Percentiles rank a stretch among this genome's conserved stretches.
Evolutionary conservation across 1,140 invertebrate genomes (phyloP).

Genomic region (Tetragonula clypearis): DNA sequence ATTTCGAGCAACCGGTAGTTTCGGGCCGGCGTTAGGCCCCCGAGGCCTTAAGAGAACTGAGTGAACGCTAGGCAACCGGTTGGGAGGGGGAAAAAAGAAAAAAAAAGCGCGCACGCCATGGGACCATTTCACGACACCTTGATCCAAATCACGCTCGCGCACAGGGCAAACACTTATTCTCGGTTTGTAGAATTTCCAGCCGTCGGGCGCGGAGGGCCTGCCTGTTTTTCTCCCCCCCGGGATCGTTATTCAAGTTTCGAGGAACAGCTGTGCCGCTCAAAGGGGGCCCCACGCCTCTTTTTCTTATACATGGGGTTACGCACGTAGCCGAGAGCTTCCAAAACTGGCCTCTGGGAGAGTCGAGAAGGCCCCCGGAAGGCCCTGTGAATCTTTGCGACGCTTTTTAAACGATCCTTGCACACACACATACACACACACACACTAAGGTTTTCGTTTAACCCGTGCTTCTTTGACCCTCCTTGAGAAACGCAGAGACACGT

Average conservation of each 20-base stretch:
- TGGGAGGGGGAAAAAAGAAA: too few species aligned
- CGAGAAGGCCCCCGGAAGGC: conserved; percentile 7
- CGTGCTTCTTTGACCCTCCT: neutral
- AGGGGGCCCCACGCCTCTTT: conserved; percentile 59
- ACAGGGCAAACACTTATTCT: conserved; percentile 34
- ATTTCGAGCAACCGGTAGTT: neutral
- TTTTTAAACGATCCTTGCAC: conserved; percentile 38
- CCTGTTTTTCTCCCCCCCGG: conserved; percentile 27
- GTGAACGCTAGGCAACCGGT: neutral
- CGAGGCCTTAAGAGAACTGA: neutral
- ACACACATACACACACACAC: too few species aligned
- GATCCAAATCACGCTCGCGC: conserved; percentile 31
- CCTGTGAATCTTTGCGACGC: conserved; percentile 35
- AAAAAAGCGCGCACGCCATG: neutral
- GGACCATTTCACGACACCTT: neutral
- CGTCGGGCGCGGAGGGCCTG: conserved; percentile 5
- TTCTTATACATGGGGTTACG: conserved; percentile 50
- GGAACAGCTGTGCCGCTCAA: conserved; percentile 63
- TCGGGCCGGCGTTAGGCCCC: too few species aligned
- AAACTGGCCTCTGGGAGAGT: conserved; percentile 43
- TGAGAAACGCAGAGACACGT: neutral
- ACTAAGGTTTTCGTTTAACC: neutral
- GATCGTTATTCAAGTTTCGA: conserved; percentile 66
- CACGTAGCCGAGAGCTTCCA: neutral
- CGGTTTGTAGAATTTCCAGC: conserved; percentile 52